These are phyloP conservation scores for Plemyria rubiginata DNA, from an alignment of 2,888 invertebrate species.

Conservation along the genomic window DNA sequence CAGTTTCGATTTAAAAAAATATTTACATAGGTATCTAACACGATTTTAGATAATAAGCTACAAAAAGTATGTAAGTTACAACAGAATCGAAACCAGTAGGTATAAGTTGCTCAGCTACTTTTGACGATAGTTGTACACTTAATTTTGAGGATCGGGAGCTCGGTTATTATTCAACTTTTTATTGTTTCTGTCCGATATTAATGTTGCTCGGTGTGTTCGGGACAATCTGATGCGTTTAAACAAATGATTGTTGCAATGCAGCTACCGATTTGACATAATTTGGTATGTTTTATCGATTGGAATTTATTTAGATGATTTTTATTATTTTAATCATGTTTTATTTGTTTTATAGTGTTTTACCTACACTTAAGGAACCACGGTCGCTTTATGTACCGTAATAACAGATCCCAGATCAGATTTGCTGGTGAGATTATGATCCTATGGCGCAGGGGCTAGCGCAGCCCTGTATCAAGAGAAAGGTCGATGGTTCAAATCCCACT, in stretches of 20 bases:
- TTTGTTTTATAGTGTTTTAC: not conserved
- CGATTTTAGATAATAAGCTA: too few relatives aligned
- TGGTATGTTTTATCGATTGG: conserved; percentile 42
- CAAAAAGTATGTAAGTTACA: too few relatives aligned
- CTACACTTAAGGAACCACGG: too few relatives aligned
- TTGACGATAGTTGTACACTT: conserved; percentile 26
- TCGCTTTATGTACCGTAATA: too few relatives aligned
- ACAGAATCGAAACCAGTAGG: too few relatives aligned
- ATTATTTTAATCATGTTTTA: not conserved
- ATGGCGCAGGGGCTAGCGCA: too few relatives aligned
- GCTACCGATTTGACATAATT: conserved; percentile 64
- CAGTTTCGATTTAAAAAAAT: too few relatives aligned
- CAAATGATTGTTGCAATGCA: conserved; percentile 39
- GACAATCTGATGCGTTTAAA: conserved; percentile 54
- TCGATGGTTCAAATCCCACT: too few relatives aligned
- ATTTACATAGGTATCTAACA: too few relatives aligned
- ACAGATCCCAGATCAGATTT: too few relatives aligned
- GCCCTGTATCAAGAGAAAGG: too few relatives aligned
- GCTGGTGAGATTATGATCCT: too few relatives aligned
- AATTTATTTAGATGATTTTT: not conserved
- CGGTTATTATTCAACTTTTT: conserved; percentile 80
- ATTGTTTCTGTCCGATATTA: conserved; percentile 70
- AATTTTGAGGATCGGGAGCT: conserved; percentile 56
- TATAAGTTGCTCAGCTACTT: conserved; percentile 25
- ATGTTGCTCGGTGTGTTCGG: conserved; percentile 54